Conservation (phyloP, 35 echinoderm and acorn worm species). For the Chiridota heheva region DNA sequence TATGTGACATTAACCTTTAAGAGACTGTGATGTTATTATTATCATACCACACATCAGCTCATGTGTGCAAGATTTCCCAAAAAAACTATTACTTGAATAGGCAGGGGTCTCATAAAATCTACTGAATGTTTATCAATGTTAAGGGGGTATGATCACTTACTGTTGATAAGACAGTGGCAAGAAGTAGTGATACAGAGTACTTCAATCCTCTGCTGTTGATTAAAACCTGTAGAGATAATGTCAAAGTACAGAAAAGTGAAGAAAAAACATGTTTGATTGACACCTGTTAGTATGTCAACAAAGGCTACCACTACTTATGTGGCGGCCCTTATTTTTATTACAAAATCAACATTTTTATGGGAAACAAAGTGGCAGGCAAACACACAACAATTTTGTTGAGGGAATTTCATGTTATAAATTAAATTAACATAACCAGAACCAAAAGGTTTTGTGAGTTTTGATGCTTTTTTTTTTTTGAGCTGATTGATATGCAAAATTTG, state of each 20-base stretch:
- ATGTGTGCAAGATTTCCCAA: not conserved
- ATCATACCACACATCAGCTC: not conserved
- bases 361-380: not conserved
- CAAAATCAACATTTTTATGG: not conserved
- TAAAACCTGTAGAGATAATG: slow-evolving; percentile 43
- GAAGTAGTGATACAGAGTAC: slow-evolving; percentile 80
- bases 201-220: slow-evolving; percentile 88
- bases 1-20: not conserved
- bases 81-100: not conserved
- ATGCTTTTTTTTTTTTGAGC: no score
- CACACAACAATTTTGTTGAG: not conserved
- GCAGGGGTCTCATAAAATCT: not conserved
- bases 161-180: slow-evolving; percentile 83
- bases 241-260: not conserved
- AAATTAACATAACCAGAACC: no score
- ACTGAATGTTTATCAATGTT: not conserved
- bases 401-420: no score
- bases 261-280: no score
- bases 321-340: no score
- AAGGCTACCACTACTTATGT: no score
- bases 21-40: not conserved
- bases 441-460: no score
- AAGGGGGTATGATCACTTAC: slow-evolving; percentile 55
- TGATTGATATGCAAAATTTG: no score
- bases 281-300: no score